Base-by-base conservation (phyloP, 2,888 invertebrate species). In the Allophyes oxyacanthae region DNA sequence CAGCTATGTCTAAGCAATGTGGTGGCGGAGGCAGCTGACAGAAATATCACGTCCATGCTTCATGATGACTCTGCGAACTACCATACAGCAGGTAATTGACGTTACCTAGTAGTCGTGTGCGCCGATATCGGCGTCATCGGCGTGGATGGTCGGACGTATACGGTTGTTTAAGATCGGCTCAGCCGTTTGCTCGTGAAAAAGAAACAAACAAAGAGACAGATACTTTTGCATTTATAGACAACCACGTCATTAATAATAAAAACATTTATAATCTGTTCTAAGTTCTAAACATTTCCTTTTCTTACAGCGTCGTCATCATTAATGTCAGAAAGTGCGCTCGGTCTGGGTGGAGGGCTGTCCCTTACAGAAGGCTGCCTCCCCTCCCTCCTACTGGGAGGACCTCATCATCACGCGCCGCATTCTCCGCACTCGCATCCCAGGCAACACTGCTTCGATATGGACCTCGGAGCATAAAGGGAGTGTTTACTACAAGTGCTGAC, bases 361-460 rank as follows among this genome's bases (percentile, higher is more conserved):
- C 78, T 87, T 1, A 68, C 79, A 1, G 89, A 88, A 52, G 73
- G 82, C 34, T 87, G 88, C 37, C 85, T 91, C 7, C 92, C 91
- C 0, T 61, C 78, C 5, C 79, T 89, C 7, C 81, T 91, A 28
- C 81, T 93, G 53, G 87, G 90, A 1, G 89, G 85, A 0, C 83
- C 85, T 0, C 85, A 88, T 57, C 90, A 91, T 68, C 93, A 92
- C 83, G 92, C 89, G 14, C 92, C 93, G 0, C 92, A 92, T 79
- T 88, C 91, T 0, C 90, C 90, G 0, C 90, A 92, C 84, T 85
- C 87, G 0, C 93, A 91, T 43, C 88, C 90, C 0, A 44, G 90
- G 0, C 85, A 85, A 42, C 84, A 87, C 51, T 92, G 92, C 86
- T 92, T 91, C 82, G 91, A 92, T 60, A 93, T 93, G 93, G 93